Evolutionary conservation across 2,797 vertebrate genomes (phyloP), one percentile per base, ranked within the genome.

Genomic region (Fratercula arctica): DNA sequence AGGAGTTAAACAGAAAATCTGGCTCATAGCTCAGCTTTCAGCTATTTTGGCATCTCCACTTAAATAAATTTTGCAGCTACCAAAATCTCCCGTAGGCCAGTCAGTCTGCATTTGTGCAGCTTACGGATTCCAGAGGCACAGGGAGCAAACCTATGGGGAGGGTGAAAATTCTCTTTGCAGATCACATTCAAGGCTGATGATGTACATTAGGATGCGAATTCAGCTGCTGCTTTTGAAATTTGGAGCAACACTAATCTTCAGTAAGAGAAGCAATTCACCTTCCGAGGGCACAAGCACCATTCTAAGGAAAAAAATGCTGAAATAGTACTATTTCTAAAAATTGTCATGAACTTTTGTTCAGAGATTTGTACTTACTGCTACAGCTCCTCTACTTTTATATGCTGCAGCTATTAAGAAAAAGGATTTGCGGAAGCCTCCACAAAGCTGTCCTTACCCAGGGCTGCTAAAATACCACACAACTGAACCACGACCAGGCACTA

Each of bases 401-500:
- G 33, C 72, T 85, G 64, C 43, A 79, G 81, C 74, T 89, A 69
- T 18, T 60, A 79, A 26, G 51, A 85, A 28, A 28, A 50, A 56
- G 39, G 53, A 51, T 63, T 69, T 82, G 26, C 3, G 2, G 86
- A 72, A 89, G 45, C 33, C 70, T 69, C 87, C 79, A 54, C 80
- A 82, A 31, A 68, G 72, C 63, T 74, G 56, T 23, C 37, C 66
- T 66, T 28, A n/a, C 41, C 25, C 0, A 0, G 35, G 54, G 73
- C 54, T 85, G 69, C 85, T 73, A 43, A 60, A 83, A 41, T 24
- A 24, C 7, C 57, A 19, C 41, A 21, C 39, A 57, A 31, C 54
- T 9, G 50, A 87, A 29, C 31, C 53, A 21, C 0, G 0, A 24
- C 1, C 4, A 2, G 45, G 66, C 10, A 5, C 76, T 9, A 26